Percentiles rank a stretch among this genome's conserved stretches.
Conservation (phyloP, 2,113 vertebrate genomes). For the Gymnarchus niloticus region DNA sequence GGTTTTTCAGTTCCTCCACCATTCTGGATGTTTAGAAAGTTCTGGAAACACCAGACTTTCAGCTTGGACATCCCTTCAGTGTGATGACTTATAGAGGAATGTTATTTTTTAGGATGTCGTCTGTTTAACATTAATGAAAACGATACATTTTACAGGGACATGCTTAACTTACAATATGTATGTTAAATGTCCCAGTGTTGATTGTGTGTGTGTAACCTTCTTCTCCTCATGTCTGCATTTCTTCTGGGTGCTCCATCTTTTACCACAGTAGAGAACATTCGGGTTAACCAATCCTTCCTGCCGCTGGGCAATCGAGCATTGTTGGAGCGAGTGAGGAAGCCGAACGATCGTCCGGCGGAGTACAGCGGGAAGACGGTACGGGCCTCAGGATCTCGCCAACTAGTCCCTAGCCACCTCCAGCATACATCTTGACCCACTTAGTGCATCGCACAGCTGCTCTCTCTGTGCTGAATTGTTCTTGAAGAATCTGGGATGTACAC, state of each 20-base stretch:
- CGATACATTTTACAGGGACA: background rate
- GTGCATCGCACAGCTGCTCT: constrained; percentile 33
- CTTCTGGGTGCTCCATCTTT: constrained; percentile 30
- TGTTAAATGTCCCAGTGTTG: too few relatives aligned
- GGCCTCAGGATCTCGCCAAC: constrained; percentile 7
- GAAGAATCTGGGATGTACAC: constrained; percentile 48
- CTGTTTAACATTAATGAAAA: background rate
- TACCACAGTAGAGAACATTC: background rate
- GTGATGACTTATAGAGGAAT: background rate
- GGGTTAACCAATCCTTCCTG: constrained; percentile 63
- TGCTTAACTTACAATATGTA: background rate
- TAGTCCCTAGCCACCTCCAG: constrained; percentile 39
- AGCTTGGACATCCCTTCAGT: background rate
- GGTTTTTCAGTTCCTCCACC: too few relatives aligned
- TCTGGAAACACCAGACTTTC: background rate
- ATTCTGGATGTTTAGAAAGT: background rate
- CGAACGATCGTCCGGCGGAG: constrained; percentile 61
- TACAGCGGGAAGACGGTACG: constrained; percentile 25
- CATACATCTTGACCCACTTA: constrained; percentile 41
- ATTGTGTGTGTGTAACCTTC: background rate
- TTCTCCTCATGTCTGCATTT: background rate
- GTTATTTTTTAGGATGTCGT: background rate
- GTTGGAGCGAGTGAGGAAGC: constrained; percentile 51
- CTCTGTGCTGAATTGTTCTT: constrained; percentile 39
- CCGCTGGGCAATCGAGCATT: constrained; percentile 63